A percentile compares a stretch with the other conserved stretches of the same genome.
phyloP scores from a whole-genome alignment of 2,113 vertebrate genomes.

The Herpailurus yagouaroundi region DNA sequence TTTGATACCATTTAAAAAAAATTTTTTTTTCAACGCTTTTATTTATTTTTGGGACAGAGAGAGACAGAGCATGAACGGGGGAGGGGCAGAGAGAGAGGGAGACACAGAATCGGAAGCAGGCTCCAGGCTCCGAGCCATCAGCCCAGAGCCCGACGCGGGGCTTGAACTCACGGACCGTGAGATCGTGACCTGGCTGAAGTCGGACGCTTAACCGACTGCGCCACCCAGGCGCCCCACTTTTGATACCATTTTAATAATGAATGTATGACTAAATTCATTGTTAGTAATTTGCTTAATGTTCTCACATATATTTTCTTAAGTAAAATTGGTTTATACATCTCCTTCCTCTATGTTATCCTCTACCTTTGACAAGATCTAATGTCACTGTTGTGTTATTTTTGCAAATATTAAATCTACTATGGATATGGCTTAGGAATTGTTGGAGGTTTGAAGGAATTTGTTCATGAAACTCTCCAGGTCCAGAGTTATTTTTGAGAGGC shows the following conservation, averaged over 20 bases:
- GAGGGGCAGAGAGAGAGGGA: no score
- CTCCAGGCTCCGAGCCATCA: no score
- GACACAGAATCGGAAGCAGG: no score
- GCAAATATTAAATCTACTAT: neutral
- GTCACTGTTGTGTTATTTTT: neutral
- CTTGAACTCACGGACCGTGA: no score
- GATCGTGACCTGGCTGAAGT: no score
- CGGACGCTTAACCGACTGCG: no score
- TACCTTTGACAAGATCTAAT: neutral
- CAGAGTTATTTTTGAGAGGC: neutral
- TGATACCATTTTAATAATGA: no score
- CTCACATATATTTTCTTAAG: neutral
- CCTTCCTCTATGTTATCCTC: neutral
- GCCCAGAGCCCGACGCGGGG: no score
- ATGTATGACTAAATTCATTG: neutral
- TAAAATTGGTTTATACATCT: neutral
- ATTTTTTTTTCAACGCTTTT: no score
- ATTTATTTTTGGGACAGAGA: no score
- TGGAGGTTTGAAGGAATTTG: neutral
- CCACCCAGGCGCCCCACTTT: no score
- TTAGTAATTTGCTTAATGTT: neutral
- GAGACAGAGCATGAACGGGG: no score
- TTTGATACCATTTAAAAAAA: neutral
- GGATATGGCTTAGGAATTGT: neutral
- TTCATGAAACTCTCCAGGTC: neutral